These are phyloP conservation scores for Climacteris rufus DNA, from an alignment of 2,113 vertebrate species.

Conservation along the genomic window DNA sequence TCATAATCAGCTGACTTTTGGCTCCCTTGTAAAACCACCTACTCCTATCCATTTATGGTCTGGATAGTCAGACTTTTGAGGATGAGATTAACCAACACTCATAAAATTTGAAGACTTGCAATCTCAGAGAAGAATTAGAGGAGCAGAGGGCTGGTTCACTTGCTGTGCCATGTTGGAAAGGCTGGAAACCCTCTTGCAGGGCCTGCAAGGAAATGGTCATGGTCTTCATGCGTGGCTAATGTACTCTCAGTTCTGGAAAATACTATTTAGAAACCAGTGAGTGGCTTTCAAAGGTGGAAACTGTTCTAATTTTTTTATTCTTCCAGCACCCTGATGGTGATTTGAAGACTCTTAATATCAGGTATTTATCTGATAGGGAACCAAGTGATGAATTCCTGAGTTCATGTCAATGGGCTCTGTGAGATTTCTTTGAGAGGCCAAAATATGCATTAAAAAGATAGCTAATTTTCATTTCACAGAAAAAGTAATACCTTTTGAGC, in stretches of 20 bases:
- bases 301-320: not conserved
- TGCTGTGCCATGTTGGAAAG: fast-evolving
- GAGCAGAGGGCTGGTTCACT: fast-evolving
- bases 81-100: not conserved
- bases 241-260: not conserved
- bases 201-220: fast-evolving
- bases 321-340: not conserved
- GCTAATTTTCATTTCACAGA: not conserved
- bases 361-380: not conserved
- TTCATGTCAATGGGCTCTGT: not conserved
- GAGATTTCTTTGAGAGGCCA: not conserved
- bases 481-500: not conserved
- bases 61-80: not conserved
- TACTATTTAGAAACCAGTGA: not conserved
- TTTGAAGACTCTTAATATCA: not conserved
- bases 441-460: not conserved
- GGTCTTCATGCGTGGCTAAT: fast-evolving
- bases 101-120: not conserved
- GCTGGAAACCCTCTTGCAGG: not conserved
- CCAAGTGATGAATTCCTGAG: not conserved
- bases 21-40: not conserved
- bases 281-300: not conserved
- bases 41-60: not conserved
- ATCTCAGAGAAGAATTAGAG: not conserved
- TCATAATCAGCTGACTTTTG: not conserved